A percentile compares a stretch with the other conserved stretches of the same genome.
Evolutionary conservation across 2,888 invertebrate genomes (phyloP).

Genomic region (Belgica antarctica): DNA sequence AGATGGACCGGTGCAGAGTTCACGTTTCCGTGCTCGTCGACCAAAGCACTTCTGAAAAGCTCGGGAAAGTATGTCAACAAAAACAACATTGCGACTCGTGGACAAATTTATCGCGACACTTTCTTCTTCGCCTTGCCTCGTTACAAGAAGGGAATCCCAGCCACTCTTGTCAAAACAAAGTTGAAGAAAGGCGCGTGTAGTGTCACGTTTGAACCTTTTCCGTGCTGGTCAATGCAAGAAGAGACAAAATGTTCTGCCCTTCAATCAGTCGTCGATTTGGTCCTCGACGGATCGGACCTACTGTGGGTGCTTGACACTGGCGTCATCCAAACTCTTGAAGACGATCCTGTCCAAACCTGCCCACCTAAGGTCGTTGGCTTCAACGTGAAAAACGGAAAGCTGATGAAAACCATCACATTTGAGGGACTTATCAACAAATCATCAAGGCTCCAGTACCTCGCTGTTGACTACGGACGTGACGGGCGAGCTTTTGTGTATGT

Average conservation of each 20-base stretch:
- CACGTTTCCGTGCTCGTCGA: constrained; percentile 58
- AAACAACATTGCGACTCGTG: constrained; percentile 62
- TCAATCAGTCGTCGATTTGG: constrained; percentile 69
- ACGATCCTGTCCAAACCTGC: constrained; percentile 62
- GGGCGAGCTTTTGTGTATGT: constrained; percentile 64
- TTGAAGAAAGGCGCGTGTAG: constrained; percentile 56
- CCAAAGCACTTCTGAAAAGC: constrained; percentile 59
- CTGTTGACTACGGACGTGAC: constrained; percentile 64
- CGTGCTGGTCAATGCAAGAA: constrained; percentile 64
- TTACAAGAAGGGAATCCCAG: constrained; percentile 64
- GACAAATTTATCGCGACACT: constrained; percentile 60
- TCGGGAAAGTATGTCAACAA: constrained; percentile 60
- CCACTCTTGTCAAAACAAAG: constrained; percentile 62
- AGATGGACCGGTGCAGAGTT: constrained; percentile 56
- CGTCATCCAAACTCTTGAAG: constrained; percentile 64
- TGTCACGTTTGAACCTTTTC: constrained; percentile 61
- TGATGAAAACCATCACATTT: constrained; percentile 63
- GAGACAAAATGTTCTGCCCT: constrained; percentile 63
- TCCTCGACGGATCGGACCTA: constrained; percentile 62
- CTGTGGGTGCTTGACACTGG: constrained; percentile 74
- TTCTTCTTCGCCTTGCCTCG: constrained; percentile 61
- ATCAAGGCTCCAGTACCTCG: constrained; percentile 68
- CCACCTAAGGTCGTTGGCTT: constrained; percentile 68
- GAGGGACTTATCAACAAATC: constrained; percentile 59
- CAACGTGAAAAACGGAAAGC: constrained; percentile 60